Percentiles rank a stretch among this genome's conserved stretches.
These are phyloP conservation scores for Clistopyga incitator DNA, from an alignment of 2,888 invertebrate species.

Conservation along the genomic window DNA sequence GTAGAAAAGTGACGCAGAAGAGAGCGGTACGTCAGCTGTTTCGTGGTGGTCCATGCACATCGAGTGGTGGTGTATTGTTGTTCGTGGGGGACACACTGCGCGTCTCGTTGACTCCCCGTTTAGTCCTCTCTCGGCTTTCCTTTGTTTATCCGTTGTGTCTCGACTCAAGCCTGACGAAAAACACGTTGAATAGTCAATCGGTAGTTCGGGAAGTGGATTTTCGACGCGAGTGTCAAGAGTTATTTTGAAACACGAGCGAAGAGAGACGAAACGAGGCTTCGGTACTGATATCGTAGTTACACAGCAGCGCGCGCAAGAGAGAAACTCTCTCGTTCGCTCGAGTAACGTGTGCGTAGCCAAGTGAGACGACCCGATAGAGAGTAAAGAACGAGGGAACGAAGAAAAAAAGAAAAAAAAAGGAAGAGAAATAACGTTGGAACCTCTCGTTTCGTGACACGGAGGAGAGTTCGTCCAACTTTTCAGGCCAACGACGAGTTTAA, in stretches of 20 bases:
- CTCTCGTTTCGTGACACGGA: slow-evolving; percentile 70
- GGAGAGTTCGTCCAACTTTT: slow-evolving; percentile 71
- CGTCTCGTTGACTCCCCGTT: slow-evolving; percentile 53
- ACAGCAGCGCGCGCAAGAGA: slow-evolving; percentile 27
- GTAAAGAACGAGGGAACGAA: slow-evolving; percentile 40
- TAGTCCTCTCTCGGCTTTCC: slow-evolving; percentile 55
- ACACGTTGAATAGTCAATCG: slow-evolving; percentile 14
- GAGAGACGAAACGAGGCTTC: neutral
- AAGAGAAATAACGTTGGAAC: slow-evolving; percentile 45
- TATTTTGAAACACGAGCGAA: slow-evolving; percentile 11
- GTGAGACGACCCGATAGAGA: slow-evolving; percentile 24
- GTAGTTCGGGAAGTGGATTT: neutral
- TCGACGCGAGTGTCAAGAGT: neutral
- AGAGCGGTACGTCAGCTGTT: slow-evolving; percentile 79
- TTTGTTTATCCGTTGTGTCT: slow-evolving; percentile 63
- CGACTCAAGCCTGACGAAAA: neutral
- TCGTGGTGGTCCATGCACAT: slow-evolving; percentile 73
- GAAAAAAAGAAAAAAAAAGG: slow-evolving; percentile 17
- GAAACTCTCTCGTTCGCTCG: slow-evolving; percentile 56
- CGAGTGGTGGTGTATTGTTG: slow-evolving; percentile 67
- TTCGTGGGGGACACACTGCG: slow-evolving; percentile 62
- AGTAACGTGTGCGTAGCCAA: slow-evolving; percentile 61
- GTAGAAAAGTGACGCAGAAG: slow-evolving; percentile 74
- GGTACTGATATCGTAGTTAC: slow-evolving; percentile 14
- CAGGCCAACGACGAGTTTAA: slow-evolving; percentile 59